Evolutionary conservation across 2,888 invertebrate genomes (phyloP).

Genomic region (Drosophila merina): DNA sequence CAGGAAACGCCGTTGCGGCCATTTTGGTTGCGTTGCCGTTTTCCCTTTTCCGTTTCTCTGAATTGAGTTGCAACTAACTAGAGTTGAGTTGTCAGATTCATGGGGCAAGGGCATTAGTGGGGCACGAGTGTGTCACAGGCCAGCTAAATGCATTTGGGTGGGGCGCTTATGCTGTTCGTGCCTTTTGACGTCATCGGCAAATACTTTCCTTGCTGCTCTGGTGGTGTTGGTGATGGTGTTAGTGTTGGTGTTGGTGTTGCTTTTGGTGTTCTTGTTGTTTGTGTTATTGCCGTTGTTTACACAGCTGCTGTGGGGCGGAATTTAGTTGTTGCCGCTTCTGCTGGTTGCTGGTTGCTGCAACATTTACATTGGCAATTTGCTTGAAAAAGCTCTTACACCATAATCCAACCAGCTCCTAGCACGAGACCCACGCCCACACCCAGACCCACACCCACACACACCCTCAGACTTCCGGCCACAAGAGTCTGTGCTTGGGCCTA

Average conservation of each 20-base stretch:
- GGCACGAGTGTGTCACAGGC: slow-evolving; percentile 6
- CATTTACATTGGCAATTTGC: slow-evolving; percentile 76
- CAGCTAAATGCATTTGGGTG: slow-evolving; percentile 60
- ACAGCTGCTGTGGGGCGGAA: slow-evolving; percentile 68
- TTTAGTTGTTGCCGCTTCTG: slow-evolving; percentile 67
- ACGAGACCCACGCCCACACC: slow-evolving; percentile 8
- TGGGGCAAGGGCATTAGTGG: not conserved
- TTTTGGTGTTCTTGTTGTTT: slow-evolving; percentile 39
- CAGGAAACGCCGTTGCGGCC: slow-evolving; percentile 72
- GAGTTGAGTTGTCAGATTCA: slow-evolving; percentile 66
- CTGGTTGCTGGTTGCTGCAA: slow-evolving; percentile 62
- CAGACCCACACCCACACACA: slow-evolving; percentile 16
- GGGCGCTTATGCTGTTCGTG: slow-evolving; percentile 7
- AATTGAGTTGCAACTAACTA: slow-evolving; percentile 48
- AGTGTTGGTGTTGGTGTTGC: not conserved
- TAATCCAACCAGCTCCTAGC: slow-evolving; percentile 17
- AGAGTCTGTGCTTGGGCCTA: slow-evolving; percentile 39
- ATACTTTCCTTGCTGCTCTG: slow-evolving; percentile 25
- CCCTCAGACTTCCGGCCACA: slow-evolving; percentile 57
- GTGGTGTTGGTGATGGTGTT: not conserved
- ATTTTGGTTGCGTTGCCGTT: slow-evolving; percentile 59
- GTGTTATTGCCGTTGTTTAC: slow-evolving; percentile 65
- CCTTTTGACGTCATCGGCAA: slow-evolving; percentile 70
- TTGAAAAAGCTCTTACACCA: slow-evolving; percentile 58
- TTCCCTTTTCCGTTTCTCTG: slow-evolving; percentile 38